Evolutionary conservation across 2,113 vertebrate species (phyloP), one percentile per base, ranked within the genome.

Genomic region (Microcebus murinus): DNA sequence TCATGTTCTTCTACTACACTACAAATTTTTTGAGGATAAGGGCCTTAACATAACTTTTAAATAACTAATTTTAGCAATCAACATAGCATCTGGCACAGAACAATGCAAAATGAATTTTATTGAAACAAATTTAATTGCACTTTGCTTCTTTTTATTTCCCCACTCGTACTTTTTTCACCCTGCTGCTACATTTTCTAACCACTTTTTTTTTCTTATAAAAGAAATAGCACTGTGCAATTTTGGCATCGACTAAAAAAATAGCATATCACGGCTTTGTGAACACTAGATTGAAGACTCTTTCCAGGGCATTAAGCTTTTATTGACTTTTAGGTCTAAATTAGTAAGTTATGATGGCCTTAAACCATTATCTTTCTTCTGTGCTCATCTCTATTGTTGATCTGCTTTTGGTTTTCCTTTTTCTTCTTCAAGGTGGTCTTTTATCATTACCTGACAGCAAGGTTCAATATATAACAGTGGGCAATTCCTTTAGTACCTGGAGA

Each of bases 261-360:
- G 20, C 23, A 89, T 5, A 6, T 10, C 13, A 68, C 68, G 13
- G n/a, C 17, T 91, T 52, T 87, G 59, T 77, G 71, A 97, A 96
- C 39, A 88, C 4, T 79, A 0, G 25, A 70, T 79, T 91, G 15
- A 97, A 77, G 31, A 63, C 4, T 73, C 59, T 96, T 97, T 95
- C 27, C 45, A 79, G 86, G 18, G 45, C 59, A 96, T 87, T 90
- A 90, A 96, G 27, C 4, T 73, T 96, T 79, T 93, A 95, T 87
- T 91, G 77, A 93, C 29, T 89, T 87, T 6, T 91, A 67, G 31
- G 81, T 76, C 39, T 96, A 74, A 76, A 87, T 92, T 77, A 94
- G 76, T 94, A 86, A 91, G 21, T 31, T 92, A 89, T 63, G 39
- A 86, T 79, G 23, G 36, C 4, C 31, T 93, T 57, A 73, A 81